phyloP scores from a whole-genome alignment of 2,113 vertebrate species.

The Pteruthius melanotis region DNA sequence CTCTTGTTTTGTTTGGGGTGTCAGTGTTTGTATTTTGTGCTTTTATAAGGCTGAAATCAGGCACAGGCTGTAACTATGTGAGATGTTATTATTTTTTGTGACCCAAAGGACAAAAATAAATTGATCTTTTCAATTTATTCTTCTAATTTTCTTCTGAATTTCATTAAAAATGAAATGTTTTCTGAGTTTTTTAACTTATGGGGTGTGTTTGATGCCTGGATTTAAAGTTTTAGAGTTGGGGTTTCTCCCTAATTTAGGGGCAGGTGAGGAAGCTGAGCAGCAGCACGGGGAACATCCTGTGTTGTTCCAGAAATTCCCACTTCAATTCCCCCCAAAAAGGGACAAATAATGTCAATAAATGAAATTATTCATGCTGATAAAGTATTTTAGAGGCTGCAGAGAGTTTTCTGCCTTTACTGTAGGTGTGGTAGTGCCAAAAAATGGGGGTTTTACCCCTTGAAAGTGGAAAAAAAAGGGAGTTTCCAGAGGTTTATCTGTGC shows the following conservation, averaged over 20 bases:
- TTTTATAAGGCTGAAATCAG: not conserved
- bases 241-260: fast-evolving
- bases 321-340: fast-evolving
- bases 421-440: not conserved
- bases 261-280: not conserved
- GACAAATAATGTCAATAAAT: fast-evolving
- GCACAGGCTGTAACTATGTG: fast-evolving
- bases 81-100: fast-evolving
- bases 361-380: fast-evolving
- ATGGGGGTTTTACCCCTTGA: fast-evolving
- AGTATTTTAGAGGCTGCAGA: not conserved
- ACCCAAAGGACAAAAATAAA: fast-evolving
- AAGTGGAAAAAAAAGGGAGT: fast-evolving
- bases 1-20: no score
- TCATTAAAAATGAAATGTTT: not conserved
- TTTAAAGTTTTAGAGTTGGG: not conserved
- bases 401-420: not conserved
- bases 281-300: fast-evolving
- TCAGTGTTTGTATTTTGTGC: not conserved
- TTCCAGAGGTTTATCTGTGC: fast-evolving
- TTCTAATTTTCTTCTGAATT: not conserved
- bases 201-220: fast-evolving
- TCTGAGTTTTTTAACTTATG: fast-evolving
- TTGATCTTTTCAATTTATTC: fast-evolving
- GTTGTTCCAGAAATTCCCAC: fast-evolving